Conservation (phyloP, 2,797 vertebrate species). For the Lepus townsendii region DNA sequence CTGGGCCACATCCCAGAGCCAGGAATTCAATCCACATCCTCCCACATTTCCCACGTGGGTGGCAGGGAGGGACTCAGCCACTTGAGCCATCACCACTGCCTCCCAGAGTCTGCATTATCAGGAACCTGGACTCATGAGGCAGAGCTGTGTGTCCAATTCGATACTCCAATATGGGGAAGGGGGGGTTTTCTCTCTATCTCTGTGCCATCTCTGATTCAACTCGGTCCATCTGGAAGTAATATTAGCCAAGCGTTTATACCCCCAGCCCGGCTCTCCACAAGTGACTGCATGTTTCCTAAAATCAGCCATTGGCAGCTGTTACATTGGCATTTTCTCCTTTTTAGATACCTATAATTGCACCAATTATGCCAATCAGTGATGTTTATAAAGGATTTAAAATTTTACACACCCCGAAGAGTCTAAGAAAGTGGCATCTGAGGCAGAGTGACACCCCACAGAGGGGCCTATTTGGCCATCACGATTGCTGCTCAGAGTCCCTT, state of each 20-base stretch:
- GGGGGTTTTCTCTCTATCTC: not conserved
- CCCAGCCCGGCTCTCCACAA: conserved; percentile 61
- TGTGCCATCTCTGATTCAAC: conserved; percentile 55
- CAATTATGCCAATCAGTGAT: conserved; percentile 83
- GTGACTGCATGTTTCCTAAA: conserved; percentile 81
- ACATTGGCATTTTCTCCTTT: conserved; percentile 78
- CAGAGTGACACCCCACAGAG: conserved; percentile 49
- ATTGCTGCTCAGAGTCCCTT: not conserved
- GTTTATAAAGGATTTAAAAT: conserved; percentile 82
- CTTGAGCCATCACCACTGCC: no score
- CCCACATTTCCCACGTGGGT: no score
- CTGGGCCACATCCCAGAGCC: no score
- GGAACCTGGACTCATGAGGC: no score
- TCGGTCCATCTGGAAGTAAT: conserved; percentile 75
- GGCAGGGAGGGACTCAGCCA: no score
- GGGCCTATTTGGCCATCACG: not conserved
- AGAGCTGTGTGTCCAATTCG: no score
- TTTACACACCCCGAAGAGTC: conserved; percentile 74
- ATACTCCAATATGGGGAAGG: not conserved
- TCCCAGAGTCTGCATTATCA: no score
- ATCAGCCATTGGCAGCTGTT: conserved; percentile 82
- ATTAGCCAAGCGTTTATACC: conserved; percentile 59
- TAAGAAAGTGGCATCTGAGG: conserved; percentile 49
- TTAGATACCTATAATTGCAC: conserved; percentile 84
- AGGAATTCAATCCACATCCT: no score